These are phyloP conservation scores for Panulirus ornatus DNA, from an alignment of 1,140 invertebrate genomes.

Conservation along the genomic window DNA sequence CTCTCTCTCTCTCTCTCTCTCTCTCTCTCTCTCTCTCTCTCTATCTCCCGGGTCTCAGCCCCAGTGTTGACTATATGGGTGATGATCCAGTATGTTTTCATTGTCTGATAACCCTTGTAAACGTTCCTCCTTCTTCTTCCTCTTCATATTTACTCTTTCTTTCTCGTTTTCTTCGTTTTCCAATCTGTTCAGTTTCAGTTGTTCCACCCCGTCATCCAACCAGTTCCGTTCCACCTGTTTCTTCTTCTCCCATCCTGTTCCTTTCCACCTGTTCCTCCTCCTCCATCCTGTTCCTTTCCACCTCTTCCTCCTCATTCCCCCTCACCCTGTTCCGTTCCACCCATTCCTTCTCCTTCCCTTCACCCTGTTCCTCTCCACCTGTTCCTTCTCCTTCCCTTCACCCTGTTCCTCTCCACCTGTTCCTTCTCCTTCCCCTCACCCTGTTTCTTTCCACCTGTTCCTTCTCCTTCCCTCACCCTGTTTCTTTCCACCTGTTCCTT, in stretches of 20 bases:
- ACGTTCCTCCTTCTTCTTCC: not conserved
- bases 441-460: conserved; percentile 77
- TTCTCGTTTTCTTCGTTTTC: not conserved
- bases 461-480: too few species aligned
- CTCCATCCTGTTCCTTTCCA: not conserved
- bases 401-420: conserved; percentile 77
- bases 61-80: not conserved
- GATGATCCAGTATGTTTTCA: not conserved
- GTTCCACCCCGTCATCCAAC: too few species aligned
- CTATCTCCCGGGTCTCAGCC: not conserved
- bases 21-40: conserved; percentile 17
- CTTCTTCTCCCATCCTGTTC: not conserved
- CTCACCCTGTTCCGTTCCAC: conserved; percentile 76
- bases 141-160: not conserved
- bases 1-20: conserved; percentile 16
- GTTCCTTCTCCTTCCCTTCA: not conserved
- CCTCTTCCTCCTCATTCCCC: conserved; percentile 73
- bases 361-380: conserved; percentile 91
- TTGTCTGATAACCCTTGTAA: too few species aligned
- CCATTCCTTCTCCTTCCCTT: conserved; percentile 77
- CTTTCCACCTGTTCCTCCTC: not conserved
- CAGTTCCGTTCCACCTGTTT: not conserved
- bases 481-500: too few species aligned
- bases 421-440: not conserved
- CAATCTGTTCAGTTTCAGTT: too few species aligned